Base-by-base conservation (phyloP, 1,140 invertebrate genomes). In the Drosophila nigromelanica region DNA sequence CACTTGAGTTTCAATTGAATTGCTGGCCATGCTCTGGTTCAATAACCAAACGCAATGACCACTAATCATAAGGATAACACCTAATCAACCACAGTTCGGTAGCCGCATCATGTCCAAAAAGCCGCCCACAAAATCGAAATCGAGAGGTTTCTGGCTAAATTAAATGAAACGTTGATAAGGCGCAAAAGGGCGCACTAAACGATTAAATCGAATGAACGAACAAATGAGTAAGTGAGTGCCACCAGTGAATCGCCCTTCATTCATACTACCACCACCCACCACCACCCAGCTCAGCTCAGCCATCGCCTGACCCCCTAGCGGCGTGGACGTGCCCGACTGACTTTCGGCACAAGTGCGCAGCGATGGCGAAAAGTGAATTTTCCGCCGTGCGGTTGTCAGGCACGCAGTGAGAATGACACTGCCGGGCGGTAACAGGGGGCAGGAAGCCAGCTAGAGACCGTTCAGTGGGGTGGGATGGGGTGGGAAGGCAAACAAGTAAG, bases 311-410 rank as follows among this genome's bases (percentile, higher is more conserved):
- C 56, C 78, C 63, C 63, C 33, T 35, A 35, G 48, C 66, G 52
- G 42, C 43, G 61, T 68, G 78, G 82, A 76, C 78, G 83, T 82
- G 83, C 78, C 82, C 82, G 82, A 89, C 83, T 87, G 78, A 87
- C 82, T 89, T 89, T 82, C 76, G 82, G 82, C 82, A 82, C 82
- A 87, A 87, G 82, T 87, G 82, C 82, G 68, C 82, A 87, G 82
- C 82, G 82, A 89, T 87, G 83, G 83, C 82, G 82, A 87, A 87
- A 87, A 87, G 82, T 87, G 82, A 87, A 87, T 87, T 87, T 87
- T 87, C 78, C 82, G 82, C 83, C 81, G 72, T 67, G 62, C 80
- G 79, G 79, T 82, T 70, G 79, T 80, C 73, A 78, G 76, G 76
- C 79, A 74, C 66, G 72, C 72, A 74, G 59, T 67, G 70, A 59